phyloP scores from a whole-genome alignment of 2,888 invertebrate species.

The Steromphala cineraria region DNA sequence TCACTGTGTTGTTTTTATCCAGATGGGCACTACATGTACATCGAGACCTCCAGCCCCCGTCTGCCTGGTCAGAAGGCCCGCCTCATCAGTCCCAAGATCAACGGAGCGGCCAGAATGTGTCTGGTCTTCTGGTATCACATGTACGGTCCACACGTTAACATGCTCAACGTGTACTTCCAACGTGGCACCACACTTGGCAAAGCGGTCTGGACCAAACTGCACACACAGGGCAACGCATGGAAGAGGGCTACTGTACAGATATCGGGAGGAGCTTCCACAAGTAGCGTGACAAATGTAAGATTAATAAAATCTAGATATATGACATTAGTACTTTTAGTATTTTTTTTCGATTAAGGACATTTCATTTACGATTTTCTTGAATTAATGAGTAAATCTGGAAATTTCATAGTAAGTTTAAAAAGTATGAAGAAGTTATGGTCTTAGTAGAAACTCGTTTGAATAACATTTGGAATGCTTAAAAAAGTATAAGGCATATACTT shows the following conservation, averaged over 20 bases:
- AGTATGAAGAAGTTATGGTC: no score
- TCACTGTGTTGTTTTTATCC: background rate
- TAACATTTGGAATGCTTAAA: no score
- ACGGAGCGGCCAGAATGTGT: constrained; percentile 48
- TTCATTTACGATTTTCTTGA: no score
- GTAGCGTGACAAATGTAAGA: constrained; percentile 48
- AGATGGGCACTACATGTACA: constrained; percentile 66
- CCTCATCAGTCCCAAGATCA: constrained; percentile 76
- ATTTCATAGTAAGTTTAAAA: no score
- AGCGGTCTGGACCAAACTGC: constrained; percentile 53
- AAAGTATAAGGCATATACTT: no score
- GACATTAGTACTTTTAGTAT: no score
- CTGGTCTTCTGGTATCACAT: constrained; percentile 65
- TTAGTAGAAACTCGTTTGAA: no score
- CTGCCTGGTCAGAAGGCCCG: constrained; percentile 79
- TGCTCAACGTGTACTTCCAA: constrained; percentile 56
- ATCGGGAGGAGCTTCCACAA: constrained; percentile 35
- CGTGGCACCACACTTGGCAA: constrained; percentile 36
- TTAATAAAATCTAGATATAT: background rate
- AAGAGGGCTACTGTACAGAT: constrained; percentile 50
- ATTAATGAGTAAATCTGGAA: no score
- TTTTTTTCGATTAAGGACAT: no score
- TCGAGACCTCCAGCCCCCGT: constrained; percentile 75
- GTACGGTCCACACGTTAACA: constrained; percentile 58
- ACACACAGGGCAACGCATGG: constrained; percentile 57